A percentile compares a stretch with the other conserved stretches of the same genome.
Conservation (phyloP, 2,113 vertebrate species). For the Rutilus rutilus region DNA sequence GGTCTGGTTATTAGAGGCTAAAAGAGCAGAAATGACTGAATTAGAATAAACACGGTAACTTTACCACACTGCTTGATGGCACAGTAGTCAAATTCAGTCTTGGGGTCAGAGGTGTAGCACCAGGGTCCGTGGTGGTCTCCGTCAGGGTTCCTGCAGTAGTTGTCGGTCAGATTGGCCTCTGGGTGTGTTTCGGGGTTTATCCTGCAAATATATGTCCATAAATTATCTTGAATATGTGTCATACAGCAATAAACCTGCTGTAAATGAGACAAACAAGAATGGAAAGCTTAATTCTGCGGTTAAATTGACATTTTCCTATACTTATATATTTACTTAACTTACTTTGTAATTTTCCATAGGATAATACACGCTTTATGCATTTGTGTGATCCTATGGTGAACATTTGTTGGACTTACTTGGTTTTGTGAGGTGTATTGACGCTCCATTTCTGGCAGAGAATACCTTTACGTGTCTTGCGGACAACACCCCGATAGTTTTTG, state of each 20-base stretch:
- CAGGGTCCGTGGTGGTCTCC: constrained; percentile 91
- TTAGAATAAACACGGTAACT: constrained; percentile 6
- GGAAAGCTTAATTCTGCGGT: background rate
- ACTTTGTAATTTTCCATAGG: no score
- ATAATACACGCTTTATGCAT: no score
- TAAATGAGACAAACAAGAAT: background rate
- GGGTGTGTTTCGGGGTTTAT: constrained; percentile 82
- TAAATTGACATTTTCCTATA: background rate
- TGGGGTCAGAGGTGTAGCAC: constrained; percentile 93
- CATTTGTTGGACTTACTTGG: constrained; percentile 77
- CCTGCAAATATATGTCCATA: constrained; percentile 64
- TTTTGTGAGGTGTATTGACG: constrained; percentile 79
- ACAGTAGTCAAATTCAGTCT: constrained; percentile 94
- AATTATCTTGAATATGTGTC: background rate
- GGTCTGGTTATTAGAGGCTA: background rate
- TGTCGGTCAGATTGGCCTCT: constrained; percentile 82
- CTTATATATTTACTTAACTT: background rate
- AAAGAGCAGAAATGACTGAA: background rate
- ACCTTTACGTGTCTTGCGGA: constrained; percentile 92
- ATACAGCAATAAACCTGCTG: background rate
- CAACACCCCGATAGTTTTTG: constrained; percentile 80
- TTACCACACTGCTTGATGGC: constrained; percentile 89
- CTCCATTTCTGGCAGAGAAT: constrained; percentile 93
- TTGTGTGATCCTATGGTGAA: no score
- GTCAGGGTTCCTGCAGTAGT: constrained; percentile 94